A percentile compares a stretch with the other conserved stretches of the same genome.
These are phyloP conservation scores for Oreochromis mossambicus DNA, from an alignment of 2,797 vertebrate species.

Conservation along the genomic window DNA sequence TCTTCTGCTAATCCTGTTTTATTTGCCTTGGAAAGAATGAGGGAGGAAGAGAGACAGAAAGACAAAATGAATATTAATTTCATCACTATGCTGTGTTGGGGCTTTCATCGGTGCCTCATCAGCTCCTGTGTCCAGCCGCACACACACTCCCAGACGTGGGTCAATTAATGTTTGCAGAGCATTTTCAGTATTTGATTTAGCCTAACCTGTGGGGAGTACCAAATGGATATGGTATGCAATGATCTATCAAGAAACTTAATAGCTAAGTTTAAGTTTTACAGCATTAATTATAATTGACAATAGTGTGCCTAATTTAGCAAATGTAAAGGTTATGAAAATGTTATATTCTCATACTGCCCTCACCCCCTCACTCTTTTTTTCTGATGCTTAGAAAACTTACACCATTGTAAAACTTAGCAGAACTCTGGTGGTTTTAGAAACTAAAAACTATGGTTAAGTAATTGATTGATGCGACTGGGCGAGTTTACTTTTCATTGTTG, in stretches of 20 bases:
- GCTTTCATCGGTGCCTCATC: constrained; percentile 12
- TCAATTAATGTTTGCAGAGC: neutral
- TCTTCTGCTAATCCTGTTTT: constrained; percentile 68
- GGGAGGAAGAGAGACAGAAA: constrained; percentile 2
- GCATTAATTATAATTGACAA: neutral
- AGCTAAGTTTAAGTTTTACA: neutral
- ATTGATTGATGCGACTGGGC: neutral
- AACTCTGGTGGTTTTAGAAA: neutral
- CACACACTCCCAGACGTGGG: neutral
- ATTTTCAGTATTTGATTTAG: neutral
- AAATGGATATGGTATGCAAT: neutral
- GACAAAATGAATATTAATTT: constrained; percentile 60
- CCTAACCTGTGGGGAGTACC: neutral
- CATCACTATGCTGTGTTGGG: constrained; percentile 17
- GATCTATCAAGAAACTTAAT: neutral
- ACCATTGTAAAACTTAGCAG: neutral
- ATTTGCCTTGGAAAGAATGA: constrained; percentile 60
- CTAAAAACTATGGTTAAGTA: neutral
- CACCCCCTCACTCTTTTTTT: neutral
- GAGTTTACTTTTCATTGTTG: neutral
- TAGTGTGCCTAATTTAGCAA: neutral
- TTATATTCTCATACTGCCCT: neutral
- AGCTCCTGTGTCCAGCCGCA: neutral
- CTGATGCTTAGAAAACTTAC: neutral
- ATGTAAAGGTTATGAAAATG: neutral